Evolutionary conservation across 2,888 invertebrate genomes (phyloP), one percentile per base, ranked within the genome.

Genomic region (Patella ulyssiponensis): DNA sequence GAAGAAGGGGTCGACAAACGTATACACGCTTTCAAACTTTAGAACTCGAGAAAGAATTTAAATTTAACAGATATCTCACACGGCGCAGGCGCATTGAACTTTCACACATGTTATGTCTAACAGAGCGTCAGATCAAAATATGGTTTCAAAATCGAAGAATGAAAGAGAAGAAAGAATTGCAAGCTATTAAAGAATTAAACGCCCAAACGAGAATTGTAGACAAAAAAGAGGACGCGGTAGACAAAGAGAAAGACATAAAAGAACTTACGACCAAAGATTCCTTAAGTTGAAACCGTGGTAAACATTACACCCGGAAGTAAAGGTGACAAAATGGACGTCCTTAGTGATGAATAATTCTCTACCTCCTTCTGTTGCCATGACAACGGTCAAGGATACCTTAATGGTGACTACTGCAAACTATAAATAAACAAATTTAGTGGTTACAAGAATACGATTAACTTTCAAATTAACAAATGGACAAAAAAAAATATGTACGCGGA

Each of bases 81-180:
- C 94, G 98, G 93, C 94, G 98, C 93, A 95, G 98, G 93, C 94
- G 98, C 92, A 98, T 98, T 93, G 98, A 98, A 94, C 97, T 98
- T 90, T 98, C 98, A 87, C 98, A 98, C 93, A 96, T 97, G 91
- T 94, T 98, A 88, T 98, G 98, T 93, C 95, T 98, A 91, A 98
- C 98, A 86, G 98, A 98, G 93, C 94, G 98, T 90, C 98, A 98
- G 94, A 98, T 91, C 77, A 92, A 92, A 86, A 91, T 91, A 69
- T 91, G 91, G 91, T 92, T 98, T 94, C 98, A 98, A 93, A 98
- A 98, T 93, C 94, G 98, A 86, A 95, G 98, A 92, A 98, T 98
- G 98, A 98, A 98, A 93, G 97, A 97, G 96, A 98, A 98, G 95
- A 98, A 98, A 93, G 98, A 98, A 93, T 96, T 97, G 92, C 98